Evolutionary conservation across 2,113 vertebrate genomes (phyloP).

Genomic region (Clarias batrachus): DNA sequence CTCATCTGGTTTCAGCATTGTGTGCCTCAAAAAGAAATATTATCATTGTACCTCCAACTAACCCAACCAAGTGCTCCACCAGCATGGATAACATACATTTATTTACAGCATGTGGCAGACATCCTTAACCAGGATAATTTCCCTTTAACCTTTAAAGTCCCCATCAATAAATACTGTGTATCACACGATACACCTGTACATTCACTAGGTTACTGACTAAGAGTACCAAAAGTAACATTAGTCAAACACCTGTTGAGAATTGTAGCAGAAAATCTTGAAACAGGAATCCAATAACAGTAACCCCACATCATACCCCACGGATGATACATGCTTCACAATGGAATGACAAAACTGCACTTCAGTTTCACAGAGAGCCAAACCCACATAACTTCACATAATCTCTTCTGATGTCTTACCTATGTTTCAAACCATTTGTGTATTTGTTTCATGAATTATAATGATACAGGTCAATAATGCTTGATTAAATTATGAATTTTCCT

Average conservation of each 20-base stretch:
- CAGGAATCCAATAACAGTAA: background rate
- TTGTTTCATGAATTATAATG: background rate
- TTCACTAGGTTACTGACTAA: too few species aligned
- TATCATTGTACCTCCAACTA: background rate
- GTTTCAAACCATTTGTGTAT: background rate
- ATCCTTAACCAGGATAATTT: too few species aligned
- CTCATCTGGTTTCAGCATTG: background rate
- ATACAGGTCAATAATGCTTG: background rate
- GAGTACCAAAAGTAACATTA: too few species aligned
- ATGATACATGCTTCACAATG: background rate
- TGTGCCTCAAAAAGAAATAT: background rate
- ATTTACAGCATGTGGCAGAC: background rate
- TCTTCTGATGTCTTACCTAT: background rate
- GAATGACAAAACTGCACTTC: background rate
- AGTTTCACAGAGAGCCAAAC: background rate
- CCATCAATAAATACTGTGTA: too few species aligned
- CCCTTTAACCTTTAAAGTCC: too few species aligned
- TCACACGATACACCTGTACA: too few species aligned
- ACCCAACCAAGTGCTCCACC: background rate
- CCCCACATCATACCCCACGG: background rate
- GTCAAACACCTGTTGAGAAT: background rate
- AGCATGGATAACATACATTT: background rate
- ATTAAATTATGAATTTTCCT: background rate
- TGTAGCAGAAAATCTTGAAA: background rate
- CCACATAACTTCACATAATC: background rate